These are phyloP conservation scores for Sclerodermus sp. DNA, from an alignment of 2,888 invertebrate species.

Conservation along the genomic window DNA sequence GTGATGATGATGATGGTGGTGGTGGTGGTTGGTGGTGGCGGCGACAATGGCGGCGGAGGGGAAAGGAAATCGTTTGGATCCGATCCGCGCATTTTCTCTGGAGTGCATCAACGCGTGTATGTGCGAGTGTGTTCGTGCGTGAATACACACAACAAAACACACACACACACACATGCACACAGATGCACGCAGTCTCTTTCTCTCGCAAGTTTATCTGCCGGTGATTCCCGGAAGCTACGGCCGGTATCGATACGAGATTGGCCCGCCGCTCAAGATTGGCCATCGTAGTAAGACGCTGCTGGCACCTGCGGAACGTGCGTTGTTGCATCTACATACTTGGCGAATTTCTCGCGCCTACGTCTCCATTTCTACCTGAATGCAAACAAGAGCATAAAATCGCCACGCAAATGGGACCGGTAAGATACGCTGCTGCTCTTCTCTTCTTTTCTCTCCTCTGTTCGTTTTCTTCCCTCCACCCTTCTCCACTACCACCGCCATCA, in stretches of 20 bases:
- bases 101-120: too few species aligned
- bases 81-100: too few species aligned
- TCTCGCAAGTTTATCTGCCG: conserved; percentile 19
- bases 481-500: too few species aligned
- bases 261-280: conserved; percentile 16
- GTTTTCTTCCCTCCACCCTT: too few species aligned
- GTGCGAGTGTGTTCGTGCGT: too few species aligned
- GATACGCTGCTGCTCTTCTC: conserved; percentile 7
- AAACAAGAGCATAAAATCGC: conserved; percentile 20
- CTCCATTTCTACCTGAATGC: conserved; percentile 10
- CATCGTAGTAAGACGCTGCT: conserved; percentile 13
- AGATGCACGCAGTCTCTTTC: too few species aligned
- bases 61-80: too few species aligned
- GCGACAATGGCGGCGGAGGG: too few species aligned
- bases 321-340: conserved; percentile 6
- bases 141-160: too few species aligned
- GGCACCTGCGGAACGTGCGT: conserved; percentile 4
- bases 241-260: conserved; percentile 28
- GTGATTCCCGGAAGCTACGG: conserved; percentile 31
- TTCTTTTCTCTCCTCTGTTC: not conserved
- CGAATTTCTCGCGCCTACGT: conserved; percentile 13
- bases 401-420: conserved; percentile 12
- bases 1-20: too few species aligned
- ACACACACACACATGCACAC: too few species aligned
- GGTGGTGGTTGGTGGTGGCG: too few species aligned